Evolutionary conservation across 2,888 invertebrate genomes (phyloP).

Genomic region (Baronia brevicornis): DNA sequence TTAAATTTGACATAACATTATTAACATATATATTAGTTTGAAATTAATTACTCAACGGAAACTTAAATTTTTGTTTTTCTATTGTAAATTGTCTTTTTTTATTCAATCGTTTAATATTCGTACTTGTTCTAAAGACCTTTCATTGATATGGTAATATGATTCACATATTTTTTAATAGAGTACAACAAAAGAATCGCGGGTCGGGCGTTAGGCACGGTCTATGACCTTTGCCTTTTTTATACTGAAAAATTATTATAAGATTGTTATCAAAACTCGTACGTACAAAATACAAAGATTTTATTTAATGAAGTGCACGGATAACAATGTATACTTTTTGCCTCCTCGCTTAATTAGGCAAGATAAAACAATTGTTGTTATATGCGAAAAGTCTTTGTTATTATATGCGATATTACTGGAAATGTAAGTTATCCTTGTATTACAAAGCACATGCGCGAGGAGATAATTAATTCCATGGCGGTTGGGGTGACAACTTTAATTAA

Average conservation of each 20-base stretch:
- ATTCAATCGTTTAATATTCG: too few relatives aligned
- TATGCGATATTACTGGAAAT: too few relatives aligned
- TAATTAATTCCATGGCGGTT: slow-evolving; percentile 2
- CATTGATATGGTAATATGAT: too few relatives aligned
- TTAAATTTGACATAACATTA: too few relatives aligned
- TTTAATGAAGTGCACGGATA: slow-evolving; percentile 30
- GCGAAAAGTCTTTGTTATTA: too few relatives aligned
- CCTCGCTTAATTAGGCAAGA: slow-evolving; percentile 35
- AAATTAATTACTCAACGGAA: too few relatives aligned
- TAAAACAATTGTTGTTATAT: slow-evolving; percentile 36
- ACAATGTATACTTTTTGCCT: slow-evolving; percentile 36
- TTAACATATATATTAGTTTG: too few relatives aligned
- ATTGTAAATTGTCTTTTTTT: too few relatives aligned
- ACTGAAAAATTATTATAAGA: slow-evolving; percentile 58
- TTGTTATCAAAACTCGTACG: slow-evolving; percentile 39
- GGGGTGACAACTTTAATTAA: slow-evolving; percentile 7
- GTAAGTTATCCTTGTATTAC: too few relatives aligned
- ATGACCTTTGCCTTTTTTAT: slow-evolving; percentile 34
- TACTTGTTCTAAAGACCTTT: too few relatives aligned
- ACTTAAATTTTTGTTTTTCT: too few relatives aligned
- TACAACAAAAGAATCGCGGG: slow-evolving; percentile 12
- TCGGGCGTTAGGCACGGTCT: slow-evolving; percentile 24
- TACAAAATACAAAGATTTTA: slow-evolving; percentile 56
- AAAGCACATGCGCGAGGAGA: slow-evolving; percentile 5
- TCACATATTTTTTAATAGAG: too few relatives aligned